phyloP scores from a whole-genome alignment of 1,140 invertebrate species.

The Antheraea mylitta region DNA sequence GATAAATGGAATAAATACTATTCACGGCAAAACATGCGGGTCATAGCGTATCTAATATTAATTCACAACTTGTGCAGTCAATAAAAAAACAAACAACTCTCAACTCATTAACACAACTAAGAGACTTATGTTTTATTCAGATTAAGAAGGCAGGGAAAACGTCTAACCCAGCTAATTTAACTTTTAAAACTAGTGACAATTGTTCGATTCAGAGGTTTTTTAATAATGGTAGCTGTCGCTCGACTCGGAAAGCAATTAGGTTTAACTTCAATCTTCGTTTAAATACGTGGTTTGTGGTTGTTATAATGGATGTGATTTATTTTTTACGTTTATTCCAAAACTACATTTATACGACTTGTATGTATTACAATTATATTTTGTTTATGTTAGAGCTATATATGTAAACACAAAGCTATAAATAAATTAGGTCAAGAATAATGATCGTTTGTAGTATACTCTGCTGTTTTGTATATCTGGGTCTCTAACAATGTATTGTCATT shows the following conservation, averaged over 20 bases:
- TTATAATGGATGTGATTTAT: background rate
- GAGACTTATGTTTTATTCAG: constrained; percentile 76
- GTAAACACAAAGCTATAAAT: no score
- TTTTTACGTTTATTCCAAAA: background rate
- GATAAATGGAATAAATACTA: constrained; percentile 76
- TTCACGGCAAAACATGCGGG: constrained; percentile 56
- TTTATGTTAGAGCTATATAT: no score
- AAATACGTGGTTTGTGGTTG: background rate
- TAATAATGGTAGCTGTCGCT: constrained; percentile 37
- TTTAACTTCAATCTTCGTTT: background rate
- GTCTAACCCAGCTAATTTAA: constrained; percentile 71
- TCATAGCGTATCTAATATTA: constrained; percentile 56
- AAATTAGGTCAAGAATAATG: no score
- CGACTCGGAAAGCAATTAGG: constrained; percentile 36
- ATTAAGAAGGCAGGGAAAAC: constrained; percentile 43
- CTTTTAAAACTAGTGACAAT: constrained; percentile 72
- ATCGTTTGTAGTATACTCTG: no score
- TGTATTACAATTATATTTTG: background rate
- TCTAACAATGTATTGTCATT: no score
- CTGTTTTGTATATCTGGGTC: no score
- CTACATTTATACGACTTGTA: background rate
- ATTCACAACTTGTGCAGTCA: constrained; percentile 73
- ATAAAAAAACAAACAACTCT: constrained; percentile 63
- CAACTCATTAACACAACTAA: constrained; percentile 67
- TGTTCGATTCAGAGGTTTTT: constrained; percentile 44